Evolutionary conservation across 1,140 invertebrate species (phyloP).

Genomic region (Leptopilina boulardi): DNA sequence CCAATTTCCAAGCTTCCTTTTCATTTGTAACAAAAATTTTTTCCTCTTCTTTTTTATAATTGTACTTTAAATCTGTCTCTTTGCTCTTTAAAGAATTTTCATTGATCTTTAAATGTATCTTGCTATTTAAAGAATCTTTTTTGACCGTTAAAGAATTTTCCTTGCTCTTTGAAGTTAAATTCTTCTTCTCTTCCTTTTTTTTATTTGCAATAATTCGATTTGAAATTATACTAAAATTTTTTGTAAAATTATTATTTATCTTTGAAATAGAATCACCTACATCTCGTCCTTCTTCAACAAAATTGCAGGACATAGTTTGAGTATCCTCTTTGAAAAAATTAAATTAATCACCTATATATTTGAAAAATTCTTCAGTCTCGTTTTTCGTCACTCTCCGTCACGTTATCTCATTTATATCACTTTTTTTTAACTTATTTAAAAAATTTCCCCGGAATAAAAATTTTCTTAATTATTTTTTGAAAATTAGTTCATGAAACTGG

Average conservation of each 20-base stretch:
- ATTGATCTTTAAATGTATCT: neutral
- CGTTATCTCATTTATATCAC: neutral
- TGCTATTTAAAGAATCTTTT: neutral
- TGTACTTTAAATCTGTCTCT: neutral
- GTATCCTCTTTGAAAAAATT: slow-evolving; percentile 1
- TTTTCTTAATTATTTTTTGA: no score
- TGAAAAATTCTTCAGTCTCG: slow-evolving; percentile 15
- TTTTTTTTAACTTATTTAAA: no score
- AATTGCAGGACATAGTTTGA: slow-evolving; percentile 23
- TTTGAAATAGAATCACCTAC: neutral
- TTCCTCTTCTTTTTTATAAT: no score
- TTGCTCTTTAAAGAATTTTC: neutral
- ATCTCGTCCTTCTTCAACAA: slow-evolving; percentile 1
- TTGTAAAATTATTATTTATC: neutral
- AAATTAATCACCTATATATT: slow-evolving; percentile 6
- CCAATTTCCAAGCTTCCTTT: slow-evolving; percentile 36
- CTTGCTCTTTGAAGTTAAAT: no score
- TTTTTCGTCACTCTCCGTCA: neutral
- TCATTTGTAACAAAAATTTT: neutral
- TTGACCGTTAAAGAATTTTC: neutral
- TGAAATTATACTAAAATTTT: neutral
- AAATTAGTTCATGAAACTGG: neutral
- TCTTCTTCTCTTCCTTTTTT: no score
- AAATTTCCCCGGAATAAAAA: no score
- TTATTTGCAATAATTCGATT: no score